Base-by-base conservation (phyloP, 2,888 invertebrate species). In the Platycheirus rosarum region DNA sequence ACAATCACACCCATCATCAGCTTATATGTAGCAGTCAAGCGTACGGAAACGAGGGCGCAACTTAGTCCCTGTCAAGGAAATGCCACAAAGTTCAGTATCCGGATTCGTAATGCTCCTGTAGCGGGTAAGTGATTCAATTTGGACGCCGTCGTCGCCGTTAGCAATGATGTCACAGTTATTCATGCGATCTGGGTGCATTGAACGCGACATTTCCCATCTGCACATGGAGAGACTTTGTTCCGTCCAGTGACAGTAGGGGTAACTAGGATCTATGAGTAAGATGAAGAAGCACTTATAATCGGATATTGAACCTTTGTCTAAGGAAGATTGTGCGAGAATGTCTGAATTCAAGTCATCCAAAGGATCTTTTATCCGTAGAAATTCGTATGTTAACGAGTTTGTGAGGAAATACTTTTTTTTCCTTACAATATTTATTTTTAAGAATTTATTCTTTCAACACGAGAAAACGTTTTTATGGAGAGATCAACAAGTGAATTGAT, bases 241-340 rank as follows among this genome's bases (percentile, higher is more conserved):
- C 37, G 11, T 46, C 14, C 13, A 20, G 35, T 37, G 23, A 8
- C n/a, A n/a, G n/a, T n/a, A n/a, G n/a, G n/a, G n/a, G n/a, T n/a
- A n/a, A n/a, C n/a, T n/a, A n/a, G n/a, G n/a, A n/a, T n/a, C n/a
- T n/a, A n/a, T 2, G 57, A 13, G 42, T 7, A 1, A 2, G 1
- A 29, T 29, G 9, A 44, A 40, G 4, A n/a, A 20, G 23, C 14
- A 49, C 26, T 49, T 49, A 44, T 70, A 77, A 77, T 70, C 63
- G 76, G 76, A 57, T 77, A 65, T 65, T 77, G 76, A 77, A 77
- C 76, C 8, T 49, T 44, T 62, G 44, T 51, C 26, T 44, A 46
- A 44, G 35, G 37, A n/a, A 18, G 20, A 18, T 40, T 42, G 42
- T 35, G 32, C 35, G 26, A 44, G 53, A 71, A 71, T 71, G 44